Base-by-base conservation (phyloP, 2,888 invertebrate species). In the Sarcophaga caerulescens region DNA sequence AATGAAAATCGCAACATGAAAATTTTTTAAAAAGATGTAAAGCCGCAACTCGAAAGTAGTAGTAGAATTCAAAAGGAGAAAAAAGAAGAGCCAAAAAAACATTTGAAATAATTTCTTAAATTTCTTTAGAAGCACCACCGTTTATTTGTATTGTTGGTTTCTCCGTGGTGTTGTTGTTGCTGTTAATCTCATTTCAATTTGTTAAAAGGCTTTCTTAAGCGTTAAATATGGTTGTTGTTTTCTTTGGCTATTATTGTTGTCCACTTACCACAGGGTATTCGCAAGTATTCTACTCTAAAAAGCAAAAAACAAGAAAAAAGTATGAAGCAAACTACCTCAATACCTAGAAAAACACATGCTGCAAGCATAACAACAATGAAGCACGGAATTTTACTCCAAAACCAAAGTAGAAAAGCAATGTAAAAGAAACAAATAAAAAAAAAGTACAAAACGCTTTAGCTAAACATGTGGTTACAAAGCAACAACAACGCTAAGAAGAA, bases 171-270 rank as follows among this genome's bases (percentile, higher is more conserved):
- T 35, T 35, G 47, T 47, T 14, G 47, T 47, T 35, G 35, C 8
- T 35, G 35, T 87, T 87, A 85, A 88, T 87, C 87, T 85, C 62
- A 88, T 81, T 88, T 86, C 83, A 85, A 88, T 88, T 85, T 88
- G 80, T 66, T 84, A 75, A 87, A 88, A 86, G 81, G 87, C 76
- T 74, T 82, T 68, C 70, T 82, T 63, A 85, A 81, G 83, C 85
- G 75, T 79, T 85, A 73, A 76, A 84, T 70, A 84, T 83, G 62
- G 73, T 83, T 80, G 21, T 14, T 23, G 17, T 70, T 44, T 35
- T 19, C 35, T 57, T 25, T 69, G 69, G 10, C n/a, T 69, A n/a
- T 52, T 74, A 25, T 65, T 68, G 19, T 59, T 85, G 70, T 71
- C 71, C 78, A 78, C 84, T 81, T 84, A 68, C 75, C 86, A 81